These are phyloP conservation scores for Gerris buenoi DNA, from an alignment of 1,140 invertebrate genomes.

Conservation along the genomic window DNA sequence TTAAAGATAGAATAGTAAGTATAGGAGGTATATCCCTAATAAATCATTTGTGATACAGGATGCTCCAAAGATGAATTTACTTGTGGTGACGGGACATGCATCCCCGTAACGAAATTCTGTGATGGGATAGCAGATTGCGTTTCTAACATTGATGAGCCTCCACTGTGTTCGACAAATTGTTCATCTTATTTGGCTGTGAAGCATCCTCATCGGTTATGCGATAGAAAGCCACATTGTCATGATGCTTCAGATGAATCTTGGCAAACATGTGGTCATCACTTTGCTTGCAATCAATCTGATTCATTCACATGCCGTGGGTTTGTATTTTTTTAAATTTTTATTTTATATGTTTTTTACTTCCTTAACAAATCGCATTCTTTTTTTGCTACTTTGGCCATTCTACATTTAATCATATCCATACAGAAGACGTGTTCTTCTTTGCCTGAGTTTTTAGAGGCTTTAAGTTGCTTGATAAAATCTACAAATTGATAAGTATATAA, in stretches of 20 bases:
- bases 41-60: neutral
- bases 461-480: neutral
- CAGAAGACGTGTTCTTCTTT: neutral
- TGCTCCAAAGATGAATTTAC: neutral
- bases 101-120: conserved; percentile 50
- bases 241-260: conserved; percentile 64
- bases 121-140: conserved; percentile 48
- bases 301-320: conserved; percentile 5
- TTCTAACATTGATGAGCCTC: conserved; percentile 49
- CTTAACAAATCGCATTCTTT: too few species aligned
- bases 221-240: conserved; percentile 58
- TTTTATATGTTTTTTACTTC: too few species aligned
- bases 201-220: conserved; percentile 49
- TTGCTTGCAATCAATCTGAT: conserved; percentile 23
- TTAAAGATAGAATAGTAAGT: too few species aligned
- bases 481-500: conserved; percentile 4
- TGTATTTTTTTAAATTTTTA: too few species aligned
- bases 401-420: too few species aligned
- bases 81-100: conserved; percentile 39
- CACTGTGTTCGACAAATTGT: conserved; percentile 39
- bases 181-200: conserved; percentile 47
- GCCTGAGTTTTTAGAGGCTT: neutral
- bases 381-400: too few species aligned
- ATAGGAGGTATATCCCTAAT: too few species aligned
- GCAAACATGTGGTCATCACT: conserved; percentile 40